Percentiles rank a stretch among this genome's conserved stretches.
phyloP scores from a whole-genome alignment of 2,888 invertebrate genomes.

The Drosophila nigricruria region DNA sequence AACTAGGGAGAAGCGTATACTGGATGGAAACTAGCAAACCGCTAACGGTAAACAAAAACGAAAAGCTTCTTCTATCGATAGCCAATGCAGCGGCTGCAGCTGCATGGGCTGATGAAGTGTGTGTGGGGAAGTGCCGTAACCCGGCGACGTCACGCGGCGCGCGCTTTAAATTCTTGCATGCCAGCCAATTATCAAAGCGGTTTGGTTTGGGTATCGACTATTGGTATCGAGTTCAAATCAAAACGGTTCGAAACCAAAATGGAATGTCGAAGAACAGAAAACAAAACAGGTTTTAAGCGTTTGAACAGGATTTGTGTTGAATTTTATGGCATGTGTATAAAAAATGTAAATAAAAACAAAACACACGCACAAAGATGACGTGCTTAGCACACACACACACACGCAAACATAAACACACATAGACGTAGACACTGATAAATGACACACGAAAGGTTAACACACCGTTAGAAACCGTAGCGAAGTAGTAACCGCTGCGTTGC shows the following conservation, averaged over 20 bases:
- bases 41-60: constrained; percentile 76
- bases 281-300: constrained; percentile 55
- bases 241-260: constrained; percentile 36
- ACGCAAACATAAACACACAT: constrained; percentile 23
- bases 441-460: constrained; percentile 24
- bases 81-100: constrained; percentile 31
- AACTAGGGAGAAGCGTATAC: constrained; percentile 5
- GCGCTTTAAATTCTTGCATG: constrained; percentile 71
- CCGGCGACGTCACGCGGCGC: constrained; percentile 63
- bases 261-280: constrained; percentile 30
- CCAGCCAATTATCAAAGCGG: constrained; percentile 57
- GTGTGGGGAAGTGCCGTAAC: background rate
- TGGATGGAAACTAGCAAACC: constrained; percentile 50
- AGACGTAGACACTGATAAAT: constrained; percentile 20
- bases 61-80: constrained; percentile 62
- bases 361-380: constrained; percentile 51
- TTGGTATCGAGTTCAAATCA: constrained; percentile 51
- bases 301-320: constrained; percentile 49
- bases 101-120: background rate
- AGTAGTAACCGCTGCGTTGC: constrained; percentile 68
- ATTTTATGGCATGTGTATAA: constrained; percentile 24
- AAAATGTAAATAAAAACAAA: constrained; percentile 64
- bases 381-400: constrained; percentile 47
- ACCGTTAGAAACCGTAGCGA: constrained; percentile 40
- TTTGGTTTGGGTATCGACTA: constrained; percentile 44